Base-by-base conservation (phyloP, 2,113 vertebrate genomes). In the Tylochromis polylepis region DNA sequence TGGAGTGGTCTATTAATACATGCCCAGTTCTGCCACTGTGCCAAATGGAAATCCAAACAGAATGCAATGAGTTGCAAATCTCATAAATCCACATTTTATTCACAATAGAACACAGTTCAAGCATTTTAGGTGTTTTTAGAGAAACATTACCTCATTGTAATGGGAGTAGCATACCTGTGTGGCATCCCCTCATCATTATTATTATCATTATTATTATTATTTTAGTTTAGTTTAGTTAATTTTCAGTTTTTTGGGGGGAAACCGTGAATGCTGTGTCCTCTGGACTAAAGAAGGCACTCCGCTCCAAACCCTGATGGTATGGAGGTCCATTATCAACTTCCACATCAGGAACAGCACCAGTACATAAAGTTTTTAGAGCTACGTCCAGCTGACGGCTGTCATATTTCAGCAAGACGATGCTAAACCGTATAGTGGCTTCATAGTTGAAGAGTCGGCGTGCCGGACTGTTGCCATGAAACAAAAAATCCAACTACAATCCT, bases 181-280 rank as follows among this genome's bases (percentile, higher is more conserved):
- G 59, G 59, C 29, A 34, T 62, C 59, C 29, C 29, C 5, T 58
- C 14, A 24, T 7, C 4, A 7, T 56, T 24, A 6, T 11, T 11
- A 51, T 20, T 22, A 55, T 22, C 22, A 22, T 24, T 57, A 57
- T 20, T 20, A 1, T 20, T 51, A 51, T 18, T 51, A 58, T n/a
- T n/a, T n/a, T n/a, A 18, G 58, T 60, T 60, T 60, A 34, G 20
- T n/a, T n/a, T n/a, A 60, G 34, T 60, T 34, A 60, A 0, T 62
- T 34, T 60, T 20, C 0, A 20, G 20, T 34, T 62, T 62, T 62
- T 20, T n/a, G n/a, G 0, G 58, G 58, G 59, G 59, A 16, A 60
- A 62, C 20, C 5, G 0, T 9, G 59, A 62, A 3, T 62, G 59
- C 31, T 62, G 59, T 62, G 31, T 62, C 59, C 2, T 62, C 59